Conservation (phyloP, 2,113 vertebrate species). For the Aptenodytes forsteri region DNA sequence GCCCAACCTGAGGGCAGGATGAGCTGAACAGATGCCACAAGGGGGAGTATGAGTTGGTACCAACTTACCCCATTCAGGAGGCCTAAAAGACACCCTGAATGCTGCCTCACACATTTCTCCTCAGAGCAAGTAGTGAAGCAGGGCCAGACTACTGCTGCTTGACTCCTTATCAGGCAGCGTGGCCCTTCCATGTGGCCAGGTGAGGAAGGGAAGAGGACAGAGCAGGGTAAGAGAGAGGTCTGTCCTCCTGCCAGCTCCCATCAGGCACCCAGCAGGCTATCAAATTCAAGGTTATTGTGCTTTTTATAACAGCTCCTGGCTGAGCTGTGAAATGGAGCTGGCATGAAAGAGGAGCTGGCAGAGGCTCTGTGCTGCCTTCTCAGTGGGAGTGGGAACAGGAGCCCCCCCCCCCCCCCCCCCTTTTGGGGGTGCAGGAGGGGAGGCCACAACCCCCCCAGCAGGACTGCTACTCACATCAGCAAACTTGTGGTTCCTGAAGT, state of each 20-base stretch:
- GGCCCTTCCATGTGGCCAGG: not conserved
- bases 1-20: not conserved
- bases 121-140: not conserved
- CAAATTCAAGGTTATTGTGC: conserved; percentile 59
- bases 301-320: conserved; percentile 49
- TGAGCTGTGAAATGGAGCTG: conserved; percentile 44
- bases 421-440: too few species aligned
- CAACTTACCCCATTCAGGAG: not conserved
- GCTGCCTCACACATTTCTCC: not conserved
- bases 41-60: not conserved
- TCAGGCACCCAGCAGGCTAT: conserved; percentile 30
- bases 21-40: not conserved
- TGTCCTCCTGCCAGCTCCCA: conserved; percentile 15
- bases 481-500: conserved; percentile 98
- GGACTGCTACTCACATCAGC: conserved; percentile 88
- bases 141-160: not conserved
- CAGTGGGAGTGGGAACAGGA: not conserved
- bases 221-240: not conserved
- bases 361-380: not conserved
- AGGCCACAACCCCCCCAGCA: too few species aligned
- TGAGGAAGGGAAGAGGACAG: not conserved
- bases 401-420: not conserved
- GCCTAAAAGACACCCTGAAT: not conserved
- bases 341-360: conserved; percentile 36
- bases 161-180: not conserved